Conservation (phyloP, 2,113 vertebrate genomes). For the Pristiophorus japonicus region DNA sequence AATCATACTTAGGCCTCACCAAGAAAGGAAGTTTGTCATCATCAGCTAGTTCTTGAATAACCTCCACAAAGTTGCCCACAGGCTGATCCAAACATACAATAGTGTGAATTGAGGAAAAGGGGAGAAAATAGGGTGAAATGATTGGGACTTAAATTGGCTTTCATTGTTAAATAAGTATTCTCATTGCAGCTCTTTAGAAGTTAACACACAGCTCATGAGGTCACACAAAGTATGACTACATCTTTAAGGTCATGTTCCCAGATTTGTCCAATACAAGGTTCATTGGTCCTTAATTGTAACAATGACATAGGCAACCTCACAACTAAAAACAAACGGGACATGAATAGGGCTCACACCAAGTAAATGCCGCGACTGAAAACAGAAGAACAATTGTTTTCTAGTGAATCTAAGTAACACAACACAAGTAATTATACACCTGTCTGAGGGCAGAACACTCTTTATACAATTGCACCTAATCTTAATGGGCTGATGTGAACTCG, state of each 20-base stretch:
- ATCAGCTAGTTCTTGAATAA: not conserved
- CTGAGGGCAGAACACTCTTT: not conserved
- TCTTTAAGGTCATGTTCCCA: constrained; percentile 15
- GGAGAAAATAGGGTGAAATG: not conserved
- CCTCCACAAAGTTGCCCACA: not conserved
- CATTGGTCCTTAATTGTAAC: not conserved
- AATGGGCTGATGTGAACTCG: constrained; percentile 34
- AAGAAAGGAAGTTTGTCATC: not conserved
- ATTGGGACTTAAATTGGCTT: not conserved
- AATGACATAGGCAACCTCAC: not conserved
- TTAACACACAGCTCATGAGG: not conserved
- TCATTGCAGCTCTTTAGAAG: not conserved
- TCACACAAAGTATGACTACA: not conserved
- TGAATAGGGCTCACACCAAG: not conserved
- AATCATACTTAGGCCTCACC: not conserved
- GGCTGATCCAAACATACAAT: not conserved
- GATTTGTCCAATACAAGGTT: not conserved
- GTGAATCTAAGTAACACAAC: constrained; percentile 4
- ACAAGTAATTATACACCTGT: constrained; percentile 36
- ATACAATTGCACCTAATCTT: constrained; percentile 15
- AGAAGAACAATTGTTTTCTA: constrained; percentile 25
- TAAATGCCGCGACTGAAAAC: constrained; percentile 20
- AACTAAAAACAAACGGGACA: not conserved
- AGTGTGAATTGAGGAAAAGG: not conserved
- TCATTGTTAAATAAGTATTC: not conserved